Evolutionary conservation across 1,140 invertebrate genomes (phyloP).

Genomic region (Hermetia illucens): DNA sequence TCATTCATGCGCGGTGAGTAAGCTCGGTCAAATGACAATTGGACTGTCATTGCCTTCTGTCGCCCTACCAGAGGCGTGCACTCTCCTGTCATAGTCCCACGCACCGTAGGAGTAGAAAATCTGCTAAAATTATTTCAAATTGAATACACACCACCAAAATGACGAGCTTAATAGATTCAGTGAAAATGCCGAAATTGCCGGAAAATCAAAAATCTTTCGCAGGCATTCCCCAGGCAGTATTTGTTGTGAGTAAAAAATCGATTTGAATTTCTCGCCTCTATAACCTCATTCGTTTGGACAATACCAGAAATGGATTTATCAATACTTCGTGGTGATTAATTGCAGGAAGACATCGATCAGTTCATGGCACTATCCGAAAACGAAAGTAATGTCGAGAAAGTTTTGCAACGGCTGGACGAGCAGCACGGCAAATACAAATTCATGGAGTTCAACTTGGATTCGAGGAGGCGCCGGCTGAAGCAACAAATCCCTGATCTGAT

Average conservation of each 20-base stretch:
- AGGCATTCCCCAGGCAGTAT: constrained; percentile 66
- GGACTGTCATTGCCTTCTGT: too few species aligned
- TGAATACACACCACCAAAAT: too few species aligned
- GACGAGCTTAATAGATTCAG: constrained; percentile 25
- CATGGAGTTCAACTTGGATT: constrained; percentile 82
- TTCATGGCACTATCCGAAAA: constrained; percentile 79
- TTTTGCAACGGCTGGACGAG: constrained; percentile 75
- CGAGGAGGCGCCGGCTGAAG: constrained; percentile 69
- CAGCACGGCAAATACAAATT: constrained; percentile 93
- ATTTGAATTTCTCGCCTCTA: neutral
- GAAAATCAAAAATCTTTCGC: constrained; percentile 55
- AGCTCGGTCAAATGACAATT: too few species aligned
- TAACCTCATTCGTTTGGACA: neutral
- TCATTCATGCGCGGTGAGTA: too few species aligned
- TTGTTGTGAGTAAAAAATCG: constrained; percentile 46
- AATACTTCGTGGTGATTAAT: constrained; percentile 16
- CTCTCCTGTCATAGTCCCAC: too few species aligned
- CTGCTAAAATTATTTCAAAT: too few species aligned
- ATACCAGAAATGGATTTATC: constrained; percentile 2
- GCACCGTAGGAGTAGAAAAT: too few species aligned
- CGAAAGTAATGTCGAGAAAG: constrained; percentile 62
- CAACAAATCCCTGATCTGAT: constrained; percentile 88
- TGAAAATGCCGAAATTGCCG: constrained; percentile 31
- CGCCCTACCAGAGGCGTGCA: too few species aligned
- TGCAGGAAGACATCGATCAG: constrained; percentile 88